A percentile compares a stretch with the other conserved stretches of the same genome.
Conservation (phyloP, 2,797 vertebrate species). For the Enteromius mattozi region DNA sequence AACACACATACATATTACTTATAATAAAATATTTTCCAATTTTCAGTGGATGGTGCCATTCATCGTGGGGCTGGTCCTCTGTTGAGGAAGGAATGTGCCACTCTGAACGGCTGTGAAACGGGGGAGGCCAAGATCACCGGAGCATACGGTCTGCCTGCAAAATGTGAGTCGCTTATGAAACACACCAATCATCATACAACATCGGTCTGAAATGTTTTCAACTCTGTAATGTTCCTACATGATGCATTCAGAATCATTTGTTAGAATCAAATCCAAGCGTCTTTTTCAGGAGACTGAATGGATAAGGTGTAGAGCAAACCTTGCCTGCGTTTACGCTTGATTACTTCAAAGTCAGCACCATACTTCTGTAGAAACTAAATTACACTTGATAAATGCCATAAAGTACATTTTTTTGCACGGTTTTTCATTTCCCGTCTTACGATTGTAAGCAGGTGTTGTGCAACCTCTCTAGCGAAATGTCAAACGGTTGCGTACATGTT, state of each 20-base stretch:
- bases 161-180: constrained; percentile 79
- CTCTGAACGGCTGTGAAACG: constrained; percentile 84
- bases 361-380: constrained; percentile 38
- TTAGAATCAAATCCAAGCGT: neutral
- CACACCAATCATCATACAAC: neutral
- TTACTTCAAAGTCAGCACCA: constrained; percentile 15
- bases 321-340: neutral
- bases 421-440: constrained; percentile 14
- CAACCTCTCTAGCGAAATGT: constrained; percentile 45
- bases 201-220: constrained; percentile 13
- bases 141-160: constrained; percentile 88
- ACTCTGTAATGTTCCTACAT: neutral
- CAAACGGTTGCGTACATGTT: constrained; percentile 31
- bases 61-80: constrained; percentile 85
- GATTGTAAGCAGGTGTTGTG: constrained; percentile 35
- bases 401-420: neutral
- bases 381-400: constrained; percentile 37
- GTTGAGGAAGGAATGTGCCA: constrained; percentile 85
- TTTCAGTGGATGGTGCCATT: constrained; percentile 89
- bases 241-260: constrained; percentile 2
- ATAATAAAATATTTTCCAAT: neutral
- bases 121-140: constrained; percentile 89
- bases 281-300: neutral
- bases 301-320: neutral
- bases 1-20: neutral